A percentile compares a stretch with the other conserved stretches of the same genome.
Conservation (phyloP, 2,797 vertebrate genomes). For the Sebastes hubbsi region DNA sequence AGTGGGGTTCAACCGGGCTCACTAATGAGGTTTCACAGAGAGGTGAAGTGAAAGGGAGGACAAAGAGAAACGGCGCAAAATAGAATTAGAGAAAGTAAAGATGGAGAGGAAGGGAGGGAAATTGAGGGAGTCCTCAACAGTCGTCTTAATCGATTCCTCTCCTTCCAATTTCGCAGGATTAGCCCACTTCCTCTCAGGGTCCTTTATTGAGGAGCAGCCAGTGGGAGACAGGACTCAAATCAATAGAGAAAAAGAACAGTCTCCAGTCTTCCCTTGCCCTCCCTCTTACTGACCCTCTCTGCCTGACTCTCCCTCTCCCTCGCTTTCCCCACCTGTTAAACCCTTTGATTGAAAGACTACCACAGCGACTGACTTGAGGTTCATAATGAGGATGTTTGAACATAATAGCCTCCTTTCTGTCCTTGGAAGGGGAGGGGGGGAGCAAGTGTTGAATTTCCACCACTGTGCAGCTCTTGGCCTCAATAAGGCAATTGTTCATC, state of each 20-base stretch:
- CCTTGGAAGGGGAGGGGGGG: slow-evolving; percentile 39
- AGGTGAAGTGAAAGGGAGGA: slow-evolving; percentile 35
- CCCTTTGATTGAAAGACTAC: slow-evolving; percentile 76
- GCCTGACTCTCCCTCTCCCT: slow-evolving; percentile 27
- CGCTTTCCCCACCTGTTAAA: slow-evolving; percentile 75
- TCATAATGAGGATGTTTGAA: slow-evolving; percentile 80
- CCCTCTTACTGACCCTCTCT: slow-evolving; percentile 57
- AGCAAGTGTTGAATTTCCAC: slow-evolving; percentile 76
- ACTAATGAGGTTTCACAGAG: slow-evolving; percentile 71
- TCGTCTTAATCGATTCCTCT: slow-evolving; percentile 80
- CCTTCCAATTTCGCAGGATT: slow-evolving; percentile 81
- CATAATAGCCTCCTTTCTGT: slow-evolving; percentile 79
- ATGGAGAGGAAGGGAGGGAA: slow-evolving; percentile 54
- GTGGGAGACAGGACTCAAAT: slow-evolving; percentile 77
- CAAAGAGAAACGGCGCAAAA: slow-evolving; percentile 49
- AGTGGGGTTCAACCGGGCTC: slow-evolving; percentile 54
- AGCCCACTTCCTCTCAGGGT: slow-evolving; percentile 78
- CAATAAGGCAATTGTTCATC: slow-evolving; percentile 74
- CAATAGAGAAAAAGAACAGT: slow-evolving; percentile 81
- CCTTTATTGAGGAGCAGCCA: slow-evolving; percentile 74
- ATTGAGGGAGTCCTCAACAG: slow-evolving; percentile 68
- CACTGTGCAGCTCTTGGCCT: slow-evolving; percentile 69
- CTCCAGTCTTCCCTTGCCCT: slow-evolving; percentile 67
- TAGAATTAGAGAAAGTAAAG: slow-evolving; percentile 65
- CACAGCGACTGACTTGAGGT: slow-evolving; percentile 69